Conservation (phyloP, 2,888 invertebrate species). For the Tholera decimalis region DNA sequence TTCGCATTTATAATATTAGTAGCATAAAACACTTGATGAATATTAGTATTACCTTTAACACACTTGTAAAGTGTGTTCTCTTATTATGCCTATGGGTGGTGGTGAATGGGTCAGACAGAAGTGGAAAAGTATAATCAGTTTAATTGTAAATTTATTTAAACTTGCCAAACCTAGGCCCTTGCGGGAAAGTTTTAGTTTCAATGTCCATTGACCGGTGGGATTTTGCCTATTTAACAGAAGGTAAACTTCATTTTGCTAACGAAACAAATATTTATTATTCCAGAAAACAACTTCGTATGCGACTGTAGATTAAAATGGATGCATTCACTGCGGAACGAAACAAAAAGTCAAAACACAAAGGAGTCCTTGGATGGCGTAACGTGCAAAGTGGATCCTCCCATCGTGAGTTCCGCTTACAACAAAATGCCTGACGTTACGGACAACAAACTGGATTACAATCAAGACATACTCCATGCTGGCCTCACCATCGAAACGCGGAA, state of each 20-base stretch:
- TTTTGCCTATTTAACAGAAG: constrained; percentile 3
- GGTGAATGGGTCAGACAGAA: constrained; percentile 66
- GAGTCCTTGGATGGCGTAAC: too few relatives aligned
- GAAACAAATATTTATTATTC: constrained; percentile 68
- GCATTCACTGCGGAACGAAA: too few relatives aligned
- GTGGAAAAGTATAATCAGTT: constrained; percentile 72
- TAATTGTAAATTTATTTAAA: constrained; percentile 62
- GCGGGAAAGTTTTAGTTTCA: too few relatives aligned
- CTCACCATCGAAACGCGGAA: constrained; percentile 82
- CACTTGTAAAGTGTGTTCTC: constrained; percentile 82
- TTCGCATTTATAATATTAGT: too few relatives aligned
- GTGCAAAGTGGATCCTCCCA: too few relatives aligned
- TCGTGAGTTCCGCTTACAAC: too few relatives aligned
- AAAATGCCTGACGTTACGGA: too few relatives aligned
- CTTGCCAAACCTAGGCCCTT: constrained; percentile 38
- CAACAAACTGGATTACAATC: too few relatives aligned
- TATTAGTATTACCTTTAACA: constrained; percentile 85
- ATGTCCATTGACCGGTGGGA: constrained; percentile 29
- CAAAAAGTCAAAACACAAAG: too few relatives aligned
- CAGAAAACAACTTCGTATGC: too few relatives aligned
- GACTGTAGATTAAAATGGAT: too few relatives aligned
- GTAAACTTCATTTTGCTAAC: constrained; percentile 15
- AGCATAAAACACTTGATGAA: constrained; percentile 86
- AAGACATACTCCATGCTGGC: too few relatives aligned
- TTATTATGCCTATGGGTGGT: constrained; percentile 84